A percentile compares a stretch with the other conserved stretches of the same genome.
Conservation (phyloP, 1,140 invertebrate genomes). For the Drosophila littoralis region DNA sequence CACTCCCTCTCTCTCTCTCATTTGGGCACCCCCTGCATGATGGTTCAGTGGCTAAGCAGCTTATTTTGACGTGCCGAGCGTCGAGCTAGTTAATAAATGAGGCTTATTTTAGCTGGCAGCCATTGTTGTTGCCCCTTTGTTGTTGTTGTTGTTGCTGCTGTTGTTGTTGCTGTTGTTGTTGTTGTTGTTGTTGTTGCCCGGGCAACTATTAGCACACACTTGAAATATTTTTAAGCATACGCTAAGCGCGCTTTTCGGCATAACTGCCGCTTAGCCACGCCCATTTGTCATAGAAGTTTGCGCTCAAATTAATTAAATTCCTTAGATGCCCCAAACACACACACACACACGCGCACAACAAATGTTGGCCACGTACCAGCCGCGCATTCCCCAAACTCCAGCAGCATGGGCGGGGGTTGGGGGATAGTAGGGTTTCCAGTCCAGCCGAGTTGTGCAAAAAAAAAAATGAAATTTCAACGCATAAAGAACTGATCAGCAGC, state of each 20-base stretch:
- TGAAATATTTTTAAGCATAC: conserved; percentile 48
- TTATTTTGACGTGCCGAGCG: conserved; percentile 58
- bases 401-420: neutral
- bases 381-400: conserved; percentile 55
- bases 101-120: conserved; percentile 61
- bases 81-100: conserved; percentile 75
- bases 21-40: conserved; percentile 35
- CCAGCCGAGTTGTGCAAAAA: conserved; percentile 15
- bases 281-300: conserved; percentile 77
- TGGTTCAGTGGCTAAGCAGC: conserved; percentile 70
- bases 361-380: conserved; percentile 60
- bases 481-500: conserved; percentile 84
- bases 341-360: conserved; percentile 24
- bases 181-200: conserved; percentile 29
- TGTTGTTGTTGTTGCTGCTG: conserved; percentile 12
- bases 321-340: conserved; percentile 35
- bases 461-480: conserved; percentile 73
- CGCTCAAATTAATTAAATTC: conserved; percentile 79
- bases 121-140: conserved; percentile 51
- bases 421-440: conserved; percentile 6
- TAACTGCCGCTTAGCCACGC: conserved; percentile 70
- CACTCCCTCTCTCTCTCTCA: conserved; percentile 17
- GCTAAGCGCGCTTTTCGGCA: conserved; percentile 58
- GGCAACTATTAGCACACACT: conserved; percentile 60
- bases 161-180: conserved; percentile 26